A percentile compares a stretch with the other conserved stretches of the same genome.
phyloP scores from a whole-genome alignment of 2,113 vertebrate genomes.

The Leucopsar rothschildi region DNA sequence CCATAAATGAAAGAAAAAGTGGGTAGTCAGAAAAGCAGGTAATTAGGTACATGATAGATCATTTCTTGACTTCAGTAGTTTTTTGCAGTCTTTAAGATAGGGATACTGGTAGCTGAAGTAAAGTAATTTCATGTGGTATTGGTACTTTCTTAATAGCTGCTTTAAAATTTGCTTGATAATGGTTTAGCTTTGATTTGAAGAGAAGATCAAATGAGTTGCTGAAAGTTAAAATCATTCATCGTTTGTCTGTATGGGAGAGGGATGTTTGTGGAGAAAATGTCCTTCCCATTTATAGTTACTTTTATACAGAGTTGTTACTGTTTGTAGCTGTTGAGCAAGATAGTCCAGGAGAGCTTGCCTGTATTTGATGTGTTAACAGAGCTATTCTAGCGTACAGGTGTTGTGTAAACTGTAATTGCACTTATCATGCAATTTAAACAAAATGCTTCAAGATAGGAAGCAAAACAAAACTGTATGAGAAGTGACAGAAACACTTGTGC shows the following conservation, averaged over 20 bases:
- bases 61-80: not conserved
- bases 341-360: not conserved
- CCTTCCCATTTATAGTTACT: not conserved
- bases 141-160: not conserved
- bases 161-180: not conserved
- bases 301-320: not conserved
- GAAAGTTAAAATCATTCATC: not conserved
- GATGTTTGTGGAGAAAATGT: not conserved
- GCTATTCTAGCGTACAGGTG: not conserved
- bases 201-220: not conserved
- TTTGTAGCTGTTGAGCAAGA: not conserved
- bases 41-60: not conserved
- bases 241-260: not conserved
- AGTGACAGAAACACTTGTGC: not conserved
- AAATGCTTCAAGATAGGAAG: not conserved
- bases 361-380: not conserved
- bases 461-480: not conserved
- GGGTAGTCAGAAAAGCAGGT: not conserved
- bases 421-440: not conserved
- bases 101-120: not conserved
- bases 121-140: not conserved
- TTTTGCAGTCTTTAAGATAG: not conserved
- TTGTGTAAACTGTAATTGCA: not conserved
- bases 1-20: not conserved
- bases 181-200: not conserved